Percentiles rank a stretch among this genome's conserved stretches.
phyloP scores from a whole-genome alignment of 2,888 invertebrate genomes.

The Sicus ferrugineus region DNA sequence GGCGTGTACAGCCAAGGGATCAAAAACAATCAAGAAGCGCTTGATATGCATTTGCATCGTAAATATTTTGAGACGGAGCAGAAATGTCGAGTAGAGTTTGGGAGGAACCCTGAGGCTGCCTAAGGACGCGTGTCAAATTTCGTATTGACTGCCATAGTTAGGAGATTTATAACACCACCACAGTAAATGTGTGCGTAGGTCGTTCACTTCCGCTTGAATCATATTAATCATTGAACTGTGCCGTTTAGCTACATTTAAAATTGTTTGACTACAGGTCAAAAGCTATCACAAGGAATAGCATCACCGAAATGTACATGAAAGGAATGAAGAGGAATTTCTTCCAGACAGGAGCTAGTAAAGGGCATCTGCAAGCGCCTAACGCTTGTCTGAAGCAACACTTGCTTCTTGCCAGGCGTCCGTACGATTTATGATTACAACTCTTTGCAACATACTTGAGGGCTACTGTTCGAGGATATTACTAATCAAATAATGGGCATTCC shows the following conservation, averaged over 20 bases:
- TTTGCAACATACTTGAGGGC: conserved; percentile 12
- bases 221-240: too few relatives aligned
- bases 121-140: conserved; percentile 35
- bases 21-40: conserved; percentile 1
- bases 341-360: too few relatives aligned
- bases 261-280: too few relatives aligned
- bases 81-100: background rate
- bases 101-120: background rate
- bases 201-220: too few relatives aligned
- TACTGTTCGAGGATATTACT: conserved; percentile 35
- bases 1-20: conserved; percentile 33
- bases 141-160: conserved; percentile 32
- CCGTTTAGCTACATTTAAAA: too few relatives aligned
- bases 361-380: too few relatives aligned
- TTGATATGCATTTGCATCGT: conserved; percentile 20
- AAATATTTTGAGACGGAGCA: background rate
- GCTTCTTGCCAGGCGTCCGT: too few relatives aligned
- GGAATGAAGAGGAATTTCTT: too few relatives aligned
- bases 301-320: too few relatives aligned
- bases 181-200: background rate
- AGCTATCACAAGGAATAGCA: too few relatives aligned
- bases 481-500: conserved; percentile 57
- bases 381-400: too few relatives aligned
- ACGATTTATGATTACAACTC: conserved; percentile 27
- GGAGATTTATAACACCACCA: conserved; percentile 16